Evolutionary conservation across 2,888 invertebrate genomes (phyloP).

Genomic region (Drosophila multiciliata): DNA sequence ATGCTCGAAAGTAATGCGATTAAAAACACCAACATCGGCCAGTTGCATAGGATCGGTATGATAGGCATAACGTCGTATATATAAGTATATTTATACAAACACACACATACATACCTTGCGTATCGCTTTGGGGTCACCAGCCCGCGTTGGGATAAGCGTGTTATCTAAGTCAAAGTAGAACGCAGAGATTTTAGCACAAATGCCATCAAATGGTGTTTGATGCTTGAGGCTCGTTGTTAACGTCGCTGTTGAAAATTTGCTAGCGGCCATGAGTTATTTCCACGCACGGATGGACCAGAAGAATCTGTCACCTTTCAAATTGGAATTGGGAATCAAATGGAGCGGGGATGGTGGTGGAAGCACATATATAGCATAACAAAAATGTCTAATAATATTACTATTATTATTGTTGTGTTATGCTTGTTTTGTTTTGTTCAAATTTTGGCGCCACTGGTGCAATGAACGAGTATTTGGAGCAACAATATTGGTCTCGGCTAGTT

Average conservation of each 20-base stretch:
- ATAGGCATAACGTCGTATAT: conserved; percentile 75
- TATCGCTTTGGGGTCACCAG: conserved; percentile 92
- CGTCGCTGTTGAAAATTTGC: conserved; percentile 59
- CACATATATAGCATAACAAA: conserved; percentile 35
- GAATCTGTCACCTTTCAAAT: conserved; percentile 12
- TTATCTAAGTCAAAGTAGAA: conserved; percentile 96
- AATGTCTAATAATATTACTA: conserved; percentile 1
- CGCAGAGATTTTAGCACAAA: conserved; percentile 86
- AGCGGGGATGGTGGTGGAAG: conserved; percentile 1
- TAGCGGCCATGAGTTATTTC: conserved; percentile 73
- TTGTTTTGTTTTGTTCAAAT: conserved; percentile 13
- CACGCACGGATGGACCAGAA: conserved; percentile 43
- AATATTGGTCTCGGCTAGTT: conserved; percentile 1
- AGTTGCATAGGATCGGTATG: conserved; percentile 78
- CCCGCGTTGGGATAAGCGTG: conserved; percentile 93
- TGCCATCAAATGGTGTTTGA: conserved; percentile 62
- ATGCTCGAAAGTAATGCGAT: conserved; percentile 77
- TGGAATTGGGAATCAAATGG: conserved; percentile 15
- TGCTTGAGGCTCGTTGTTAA: conserved; percentile 49
- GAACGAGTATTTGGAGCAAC: neutral
- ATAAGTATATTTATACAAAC: conserved; percentile 5
- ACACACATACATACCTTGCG: conserved; percentile 90
- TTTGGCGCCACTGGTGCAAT: conserved; percentile 32
- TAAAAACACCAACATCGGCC: conserved; percentile 78
- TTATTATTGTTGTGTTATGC: neutral